Base-by-base conservation (phyloP, 2,797 vertebrate genomes). In the Acomys russatus region DNA sequence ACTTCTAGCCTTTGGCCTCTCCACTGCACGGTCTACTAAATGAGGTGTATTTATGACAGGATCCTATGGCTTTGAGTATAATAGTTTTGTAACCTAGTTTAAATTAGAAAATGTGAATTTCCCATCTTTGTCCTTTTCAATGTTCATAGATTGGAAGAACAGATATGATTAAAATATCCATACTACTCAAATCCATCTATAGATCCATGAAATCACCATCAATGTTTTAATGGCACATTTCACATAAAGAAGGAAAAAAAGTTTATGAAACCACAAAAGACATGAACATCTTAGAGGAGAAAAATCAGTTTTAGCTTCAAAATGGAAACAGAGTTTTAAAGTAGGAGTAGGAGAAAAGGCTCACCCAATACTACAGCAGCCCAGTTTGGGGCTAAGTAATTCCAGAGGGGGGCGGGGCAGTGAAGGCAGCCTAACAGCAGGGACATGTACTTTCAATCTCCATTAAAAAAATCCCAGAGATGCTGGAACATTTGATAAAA, bases 401-500 rank as follows among this genome's bases (percentile, higher is more conserved):
- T 38, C 82, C 38, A 49, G 2, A 14, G 6, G 28, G 30, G 28
- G 28, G 44, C 44, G 44, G 44, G n/a, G 20, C 49, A 28, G 66
- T 3, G 38, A 38, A 14, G 9, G 61, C 63, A 85, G 9, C 9
- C 28, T 68, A 51, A 49, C 63, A 8, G 30, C 10, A 68, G 64
- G 30, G 28, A 79, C 6, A 6, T 9, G 73, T 8, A 88, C 28
- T 44, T 49, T 91, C 83, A 30, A 56, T 44, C 44, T 61, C 59
- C 49, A 49, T 25, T 64, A 68, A 33, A 44, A 56, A 56, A 91
- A 94, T 70, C n/a, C 51, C 10, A 80, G n/a, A 61, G 7, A 74
- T n/a, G 38, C 8, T 38, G 35, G 20, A 91, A 86, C 71, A 70
- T 91, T 61, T 89, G 51, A 89, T 71, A 92, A 89, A 89, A 85